phyloP scores from a whole-genome alignment of 2,888 invertebrate species.

The Meta bourneti region DNA sequence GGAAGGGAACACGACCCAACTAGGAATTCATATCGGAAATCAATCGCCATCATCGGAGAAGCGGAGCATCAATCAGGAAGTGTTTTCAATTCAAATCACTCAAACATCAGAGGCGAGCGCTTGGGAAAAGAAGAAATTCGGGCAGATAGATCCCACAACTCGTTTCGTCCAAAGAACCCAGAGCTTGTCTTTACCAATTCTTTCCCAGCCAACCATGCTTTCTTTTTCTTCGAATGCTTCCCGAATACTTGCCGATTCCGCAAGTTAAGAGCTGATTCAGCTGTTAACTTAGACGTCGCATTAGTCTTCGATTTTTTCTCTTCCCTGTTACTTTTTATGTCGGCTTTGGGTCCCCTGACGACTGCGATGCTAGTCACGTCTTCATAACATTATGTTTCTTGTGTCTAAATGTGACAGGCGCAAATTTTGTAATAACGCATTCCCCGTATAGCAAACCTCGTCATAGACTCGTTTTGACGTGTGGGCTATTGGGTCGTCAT shows the following conservation, averaged over 20 bases:
- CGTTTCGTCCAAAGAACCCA: slow-evolving; percentile 52
- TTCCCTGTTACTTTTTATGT: background rate
- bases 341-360: slow-evolving; percentile 12
- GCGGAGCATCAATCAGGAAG: slow-evolving; percentile 67
- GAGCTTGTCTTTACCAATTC: slow-evolving; percentile 1
- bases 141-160: slow-evolving; percentile 30
- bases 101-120: slow-evolving; percentile 50
- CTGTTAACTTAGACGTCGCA: slow-evolving; percentile 63
- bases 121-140: slow-evolving; percentile 53
- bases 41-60: slow-evolving; percentile 65
- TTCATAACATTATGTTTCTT: background rate
- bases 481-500: background rate
- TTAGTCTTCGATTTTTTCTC: slow-evolving; percentile 62
- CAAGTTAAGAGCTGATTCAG: slow-evolving; percentile 73
- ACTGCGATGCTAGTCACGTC: slow-evolving; percentile 48
- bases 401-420: background rate
- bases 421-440: background rate
- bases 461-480: background rate
- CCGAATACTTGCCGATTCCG: slow-evolving; percentile 65
- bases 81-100: slow-evolving; percentile 73
- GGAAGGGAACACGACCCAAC: slow-evolving; percentile 8
- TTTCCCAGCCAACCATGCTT: background rate
- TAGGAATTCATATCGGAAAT: slow-evolving; percentile 61
- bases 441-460: background rate
- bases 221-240: slow-evolving; percentile 38